These are phyloP conservation scores for Emydocephalus ijimae DNA, from an alignment of 2,113 vertebrate species.

Conservation along the genomic window DNA sequence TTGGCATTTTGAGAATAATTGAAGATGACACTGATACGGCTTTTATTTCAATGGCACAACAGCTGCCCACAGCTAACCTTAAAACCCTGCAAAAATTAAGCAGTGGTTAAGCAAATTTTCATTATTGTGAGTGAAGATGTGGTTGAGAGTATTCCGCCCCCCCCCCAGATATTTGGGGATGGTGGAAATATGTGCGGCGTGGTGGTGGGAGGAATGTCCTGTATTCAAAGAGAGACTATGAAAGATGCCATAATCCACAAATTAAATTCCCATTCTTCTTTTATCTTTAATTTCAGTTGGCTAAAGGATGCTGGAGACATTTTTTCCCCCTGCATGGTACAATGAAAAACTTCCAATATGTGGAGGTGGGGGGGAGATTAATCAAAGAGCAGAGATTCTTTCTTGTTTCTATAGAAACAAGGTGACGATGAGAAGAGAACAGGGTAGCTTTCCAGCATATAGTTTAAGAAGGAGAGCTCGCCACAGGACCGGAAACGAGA, in stretches of 20 bases:
- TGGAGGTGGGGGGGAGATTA: constrained; percentile 50
- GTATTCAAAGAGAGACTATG: constrained; percentile 34
- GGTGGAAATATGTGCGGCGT: background rate
- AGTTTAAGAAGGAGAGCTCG: constrained; percentile 56
- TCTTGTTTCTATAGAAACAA: constrained; percentile 80
- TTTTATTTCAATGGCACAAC: constrained; percentile 61
- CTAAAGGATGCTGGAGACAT: constrained; percentile 57
- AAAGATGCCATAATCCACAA: constrained; percentile 51
- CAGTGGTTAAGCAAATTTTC: constrained; percentile 60
- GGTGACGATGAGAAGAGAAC: constrained; percentile 65
- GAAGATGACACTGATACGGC: constrained; percentile 57
- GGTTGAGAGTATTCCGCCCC: constrained; percentile 38
- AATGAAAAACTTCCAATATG: constrained; percentile 52
- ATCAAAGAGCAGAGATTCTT: constrained; percentile 70
- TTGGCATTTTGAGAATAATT: constrained; percentile 61
- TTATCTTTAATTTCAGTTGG: constrained; percentile 58
- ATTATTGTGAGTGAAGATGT: constrained; percentile 47
- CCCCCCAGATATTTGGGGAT: background rate
- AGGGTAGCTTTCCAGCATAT: constrained; percentile 68
- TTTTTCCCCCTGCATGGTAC: constrained; percentile 50
- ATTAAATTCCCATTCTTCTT: constrained; percentile 30
- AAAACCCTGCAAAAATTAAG: constrained; percentile 46
- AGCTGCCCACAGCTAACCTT: constrained; percentile 56
- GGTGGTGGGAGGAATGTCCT: too few species aligned
- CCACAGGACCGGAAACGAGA: constrained; percentile 37